Conservation (phyloP, 1,140 invertebrate species). For the Acromyrmex charruanus region DNA sequence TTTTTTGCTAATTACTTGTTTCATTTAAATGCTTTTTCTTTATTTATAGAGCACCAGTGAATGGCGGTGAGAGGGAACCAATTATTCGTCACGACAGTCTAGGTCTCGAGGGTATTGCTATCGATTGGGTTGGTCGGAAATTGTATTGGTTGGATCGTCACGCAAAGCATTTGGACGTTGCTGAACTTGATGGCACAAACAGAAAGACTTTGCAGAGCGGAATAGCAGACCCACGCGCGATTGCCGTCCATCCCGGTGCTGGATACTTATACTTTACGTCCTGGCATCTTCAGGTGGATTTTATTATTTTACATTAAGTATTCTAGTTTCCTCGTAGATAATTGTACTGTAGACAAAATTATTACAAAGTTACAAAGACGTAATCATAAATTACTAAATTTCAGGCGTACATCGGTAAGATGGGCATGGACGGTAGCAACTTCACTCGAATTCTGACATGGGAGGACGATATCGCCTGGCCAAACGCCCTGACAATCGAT, state of each 20-base stretch:
- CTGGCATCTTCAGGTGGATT: slow-evolving; percentile 93
- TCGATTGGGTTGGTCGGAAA: slow-evolving; percentile 99
- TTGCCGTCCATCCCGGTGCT: slow-evolving; percentile 97
- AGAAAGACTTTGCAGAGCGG: slow-evolving; percentile 95
- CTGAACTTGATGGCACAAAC: slow-evolving; percentile 97
- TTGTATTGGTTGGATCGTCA: slow-evolving; percentile 99
- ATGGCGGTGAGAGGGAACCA: slow-evolving; percentile 90
- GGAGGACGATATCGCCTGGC: slow-evolving; percentile 98
- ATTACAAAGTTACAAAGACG: not conserved
- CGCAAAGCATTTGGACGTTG: slow-evolving; percentile 96
- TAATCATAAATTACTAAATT: slow-evolving; percentile 25
- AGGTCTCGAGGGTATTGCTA: slow-evolving; percentile 97
- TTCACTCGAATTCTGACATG: slow-evolving; percentile 95
- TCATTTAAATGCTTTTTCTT: not conserved
- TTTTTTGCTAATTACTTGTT: not conserved
- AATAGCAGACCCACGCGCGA: slow-evolving; percentile 96
- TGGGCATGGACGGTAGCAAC: slow-evolving; percentile 98
- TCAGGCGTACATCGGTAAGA: slow-evolving; percentile 98
- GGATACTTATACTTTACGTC: slow-evolving; percentile 98
- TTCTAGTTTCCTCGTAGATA: not conserved
- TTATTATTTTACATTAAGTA: not conserved
- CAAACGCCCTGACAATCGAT: slow-evolving; percentile 98
- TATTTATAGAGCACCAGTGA: slow-evolving; percentile 79
- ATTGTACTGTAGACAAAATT: not conserved
- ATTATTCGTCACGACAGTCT: slow-evolving; percentile 97